Base-by-base conservation (phyloP, 2,888 invertebrate genomes). In the Andrena flavipes region DNA sequence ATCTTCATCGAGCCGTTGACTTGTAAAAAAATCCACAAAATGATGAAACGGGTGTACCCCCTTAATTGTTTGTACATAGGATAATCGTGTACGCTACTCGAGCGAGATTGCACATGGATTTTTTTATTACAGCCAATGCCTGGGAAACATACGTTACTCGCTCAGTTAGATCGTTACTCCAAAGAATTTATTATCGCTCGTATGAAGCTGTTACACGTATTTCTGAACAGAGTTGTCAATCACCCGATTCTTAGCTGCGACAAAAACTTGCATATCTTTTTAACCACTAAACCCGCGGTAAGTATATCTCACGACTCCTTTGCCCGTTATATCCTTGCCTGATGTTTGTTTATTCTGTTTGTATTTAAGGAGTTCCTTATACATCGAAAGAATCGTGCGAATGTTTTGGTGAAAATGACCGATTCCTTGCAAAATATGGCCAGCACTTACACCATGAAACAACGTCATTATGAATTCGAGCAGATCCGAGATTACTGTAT, bases 161-260 rank as follows among this genome's bases (percentile, higher is more conserved):
- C 95, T 13, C 96, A 96, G 90, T 92, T 97, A 84, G 96, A 96
- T 92, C 95, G 96, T 80, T 97, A 96, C 92, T 96, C 96, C 81
- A 95, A 96, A 91, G 96, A 96, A 89, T 97, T 97, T 92, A 95
- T 97, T 63, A 93, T 96, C 80, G 95, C 95, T 42, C 94, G 97
- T 89, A 96, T 96, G 95, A 95, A 95, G 82, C 94, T 96, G 49
- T 94, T 97, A 64, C 96, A 96, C 90, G 95, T 96, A 78, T 97
- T 96, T 91, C 94, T 97, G 67, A 95, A 95, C 76, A 94, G 97
- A 84, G 92, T 97, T 10, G 95, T 96, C n/a, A 95, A 96, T 88
- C 96, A 97, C 93, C 96, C 96, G 0, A 96, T 96, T 73, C 93
- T 97, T 60, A 96, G 96, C 80, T 96, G 95, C 90, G 96, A 96